Percentiles rank a stretch among this genome's conserved stretches.
Conservation (phyloP, 2,888 invertebrate species). For the Dasysyrphus albostriatus region DNA sequence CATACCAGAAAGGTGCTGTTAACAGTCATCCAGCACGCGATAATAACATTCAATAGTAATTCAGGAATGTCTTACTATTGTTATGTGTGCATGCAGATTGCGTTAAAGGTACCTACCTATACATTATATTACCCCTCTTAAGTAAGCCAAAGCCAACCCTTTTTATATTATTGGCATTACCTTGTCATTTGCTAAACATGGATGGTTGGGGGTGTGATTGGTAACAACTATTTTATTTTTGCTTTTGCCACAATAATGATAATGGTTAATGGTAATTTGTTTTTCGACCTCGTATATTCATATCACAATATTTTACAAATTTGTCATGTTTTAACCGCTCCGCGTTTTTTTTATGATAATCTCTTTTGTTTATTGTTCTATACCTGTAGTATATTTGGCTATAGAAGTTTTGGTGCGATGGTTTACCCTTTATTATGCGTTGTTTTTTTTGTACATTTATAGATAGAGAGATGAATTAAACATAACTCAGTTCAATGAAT, state of each 20-base stretch:
- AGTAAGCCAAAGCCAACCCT: constrained; percentile 65
- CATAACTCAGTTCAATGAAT: constrained; percentile 28
- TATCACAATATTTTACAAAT: constrained; percentile 71
- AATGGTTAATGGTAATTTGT: constrained; percentile 70
- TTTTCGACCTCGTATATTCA: constrained; percentile 68
- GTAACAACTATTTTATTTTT: constrained; percentile 72
- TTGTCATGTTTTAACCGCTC: constrained; percentile 72
- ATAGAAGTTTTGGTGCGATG: neutral
- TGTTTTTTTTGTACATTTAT: constrained; percentile 50
- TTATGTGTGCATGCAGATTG: constrained; percentile 77
- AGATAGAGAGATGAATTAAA: constrained; percentile 46
- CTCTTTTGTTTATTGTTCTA: constrained; percentile 43
- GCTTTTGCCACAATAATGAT: constrained; percentile 69
- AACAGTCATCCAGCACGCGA: constrained; percentile 77
- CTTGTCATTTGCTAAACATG: constrained; percentile 58
- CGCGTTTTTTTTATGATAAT: constrained; percentile 74
- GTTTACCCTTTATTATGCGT: constrained; percentile 53
- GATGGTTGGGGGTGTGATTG: constrained; percentile 69
- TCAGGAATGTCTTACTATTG: constrained; percentile 75
- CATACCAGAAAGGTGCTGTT: constrained; percentile 69
- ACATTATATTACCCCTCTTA: neutral
- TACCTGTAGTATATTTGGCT: neutral
- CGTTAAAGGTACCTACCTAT: constrained; percentile 37
- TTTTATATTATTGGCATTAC: constrained; percentile 48
- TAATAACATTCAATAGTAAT: constrained; percentile 76